Evolutionary conservation across 2,888 invertebrate species (phyloP).

Genomic region (Metellina segmentata): DNA sequence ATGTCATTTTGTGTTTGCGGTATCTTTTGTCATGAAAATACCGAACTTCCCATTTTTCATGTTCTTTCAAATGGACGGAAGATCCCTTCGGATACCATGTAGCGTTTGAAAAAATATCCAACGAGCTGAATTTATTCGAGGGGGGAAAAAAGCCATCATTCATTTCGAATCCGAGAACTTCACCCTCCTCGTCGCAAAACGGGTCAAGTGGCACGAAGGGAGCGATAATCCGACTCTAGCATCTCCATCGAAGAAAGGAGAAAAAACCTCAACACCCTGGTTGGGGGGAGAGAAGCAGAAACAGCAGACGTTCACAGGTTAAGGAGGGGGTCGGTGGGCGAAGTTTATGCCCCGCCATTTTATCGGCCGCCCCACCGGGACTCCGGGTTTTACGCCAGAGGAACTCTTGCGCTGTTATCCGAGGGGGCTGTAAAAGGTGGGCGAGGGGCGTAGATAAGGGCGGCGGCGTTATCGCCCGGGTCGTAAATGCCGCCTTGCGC

Average conservation of each 20-base stretch:
- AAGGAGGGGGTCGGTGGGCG: neutral
- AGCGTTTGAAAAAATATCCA: neutral
- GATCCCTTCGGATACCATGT: neutral
- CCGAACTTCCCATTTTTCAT: too few relatives aligned
- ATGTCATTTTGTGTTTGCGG: too few relatives aligned
- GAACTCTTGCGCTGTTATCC: neutral
- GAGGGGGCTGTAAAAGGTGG: neutral
- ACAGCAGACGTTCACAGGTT: neutral
- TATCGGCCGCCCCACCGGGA: neutral
- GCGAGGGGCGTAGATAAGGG: conserved; percentile 24
- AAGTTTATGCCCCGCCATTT: conserved; percentile 8
- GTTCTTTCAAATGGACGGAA: neutral
- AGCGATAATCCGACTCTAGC: neutral
- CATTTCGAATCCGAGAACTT: neutral
- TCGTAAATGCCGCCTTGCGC: conserved; percentile 24
- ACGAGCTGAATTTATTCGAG: neutral
- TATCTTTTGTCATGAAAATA: too few relatives aligned
- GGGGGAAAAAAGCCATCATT: neutral
- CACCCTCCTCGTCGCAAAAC: neutral
- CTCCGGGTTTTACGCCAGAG: neutral
- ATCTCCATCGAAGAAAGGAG: conserved; percentile 5
- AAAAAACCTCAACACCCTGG: neutral
- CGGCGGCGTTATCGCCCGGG: conserved; percentile 7
- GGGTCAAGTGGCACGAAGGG: neutral
- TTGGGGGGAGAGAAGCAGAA: neutral